These are phyloP conservation scores for Accipiter virgatus DNA, from an alignment of 2,113 vertebrate species.

Conservation along the genomic window DNA sequence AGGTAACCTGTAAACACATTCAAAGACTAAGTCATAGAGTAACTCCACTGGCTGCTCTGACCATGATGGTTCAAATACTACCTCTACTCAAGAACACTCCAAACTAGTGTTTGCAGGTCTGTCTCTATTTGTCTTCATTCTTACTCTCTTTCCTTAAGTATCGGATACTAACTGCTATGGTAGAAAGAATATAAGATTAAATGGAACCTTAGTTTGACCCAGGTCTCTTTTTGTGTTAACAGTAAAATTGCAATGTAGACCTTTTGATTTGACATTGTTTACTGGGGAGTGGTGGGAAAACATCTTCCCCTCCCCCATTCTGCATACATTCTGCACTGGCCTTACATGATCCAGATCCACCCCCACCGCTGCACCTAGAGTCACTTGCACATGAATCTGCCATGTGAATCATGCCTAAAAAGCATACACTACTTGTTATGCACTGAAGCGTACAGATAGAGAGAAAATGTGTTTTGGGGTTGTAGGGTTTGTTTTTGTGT, in stretches of 20 bases:
- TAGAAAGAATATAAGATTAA: background rate
- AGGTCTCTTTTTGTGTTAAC: background rate
- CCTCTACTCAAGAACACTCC: background rate
- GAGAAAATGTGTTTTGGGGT: constrained; percentile 9
- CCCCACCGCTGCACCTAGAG: constrained; percentile 6
- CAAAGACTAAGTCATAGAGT: background rate
- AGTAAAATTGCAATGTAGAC: background rate
- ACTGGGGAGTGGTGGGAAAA: background rate
- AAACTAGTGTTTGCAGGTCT: background rate
- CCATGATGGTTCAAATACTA: background rate
- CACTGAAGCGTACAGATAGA: constrained; percentile 9
- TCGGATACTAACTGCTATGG: background rate
- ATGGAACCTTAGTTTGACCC: background rate
- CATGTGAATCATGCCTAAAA: constrained; percentile 48
- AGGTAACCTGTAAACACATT: background rate
- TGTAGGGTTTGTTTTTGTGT: background rate
- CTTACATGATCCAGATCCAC: background rate
- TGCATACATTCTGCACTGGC: background rate
- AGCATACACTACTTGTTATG: constrained; percentile 17
- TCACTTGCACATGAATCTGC: constrained; percentile 43
- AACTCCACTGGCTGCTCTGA: background rate
- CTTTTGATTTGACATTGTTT: background rate
- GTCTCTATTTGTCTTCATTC: background rate
- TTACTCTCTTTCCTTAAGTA: background rate
- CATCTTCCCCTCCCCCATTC: background rate